Percentiles rank a stretch among this genome's conserved stretches.
Conservation (phyloP, 2,797 vertebrate species). For the Antrozous pallidus region DNA sequence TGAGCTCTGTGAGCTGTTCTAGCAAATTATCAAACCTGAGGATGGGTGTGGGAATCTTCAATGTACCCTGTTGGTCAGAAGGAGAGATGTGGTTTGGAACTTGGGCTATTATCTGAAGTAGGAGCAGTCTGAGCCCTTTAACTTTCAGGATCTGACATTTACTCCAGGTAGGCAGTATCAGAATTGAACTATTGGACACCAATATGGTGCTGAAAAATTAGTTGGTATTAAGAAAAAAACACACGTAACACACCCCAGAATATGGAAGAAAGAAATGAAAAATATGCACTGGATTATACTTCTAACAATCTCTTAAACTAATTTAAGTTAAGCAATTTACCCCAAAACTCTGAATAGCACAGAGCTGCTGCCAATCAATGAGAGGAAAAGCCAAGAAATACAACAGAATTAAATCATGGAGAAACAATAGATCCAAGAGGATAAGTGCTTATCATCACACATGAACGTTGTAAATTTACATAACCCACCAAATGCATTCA, state of each 20-base stretch:
- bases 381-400: neutral
- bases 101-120: neutral
- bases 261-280: neutral
- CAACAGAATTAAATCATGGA: neutral
- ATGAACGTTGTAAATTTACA: slow-evolving; percentile 14
- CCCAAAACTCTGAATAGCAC: neutral
- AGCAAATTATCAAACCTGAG: neutral
- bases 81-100: neutral
- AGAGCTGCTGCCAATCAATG: neutral
- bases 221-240: neutral
- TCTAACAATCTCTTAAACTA: neutral
- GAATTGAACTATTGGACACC: neutral
- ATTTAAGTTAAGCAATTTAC: slow-evolving; percentile 22
- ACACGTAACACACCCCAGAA: neutral
- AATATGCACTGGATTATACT: neutral
- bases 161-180: neutral
- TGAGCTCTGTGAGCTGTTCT: neutral
- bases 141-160: neutral
- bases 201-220: neutral
- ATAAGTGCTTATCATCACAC: neutral
- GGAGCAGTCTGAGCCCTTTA: neutral
- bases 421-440: neutral
- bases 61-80: neutral
- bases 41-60: neutral
- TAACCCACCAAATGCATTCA: slow-evolving; percentile 15